phyloP scores from a whole-genome alignment of 1,140 invertebrate species.

The Drosophila albomicans region DNA sequence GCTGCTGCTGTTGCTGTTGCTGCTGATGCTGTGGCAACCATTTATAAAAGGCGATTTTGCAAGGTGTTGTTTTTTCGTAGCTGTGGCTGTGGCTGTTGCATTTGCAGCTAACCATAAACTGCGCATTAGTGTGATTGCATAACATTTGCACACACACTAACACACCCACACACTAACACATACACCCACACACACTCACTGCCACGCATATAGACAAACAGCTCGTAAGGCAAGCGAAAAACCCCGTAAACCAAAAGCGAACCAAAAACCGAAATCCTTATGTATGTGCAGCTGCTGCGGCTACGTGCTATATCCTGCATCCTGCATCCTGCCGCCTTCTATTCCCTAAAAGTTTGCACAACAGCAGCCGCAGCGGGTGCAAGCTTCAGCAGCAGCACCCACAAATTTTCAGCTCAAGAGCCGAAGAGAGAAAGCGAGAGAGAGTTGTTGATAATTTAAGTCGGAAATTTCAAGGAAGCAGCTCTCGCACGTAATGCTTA shows the following conservation, averaged over 20 bases:
- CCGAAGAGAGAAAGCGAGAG: constrained; percentile 9
- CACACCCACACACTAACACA: too few relatives aligned
- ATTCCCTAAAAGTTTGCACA: constrained; percentile 62
- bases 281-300: constrained; percentile 69
- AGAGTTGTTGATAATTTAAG: constrained; percentile 80
- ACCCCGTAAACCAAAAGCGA: constrained; percentile 54
- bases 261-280: constrained; percentile 74
- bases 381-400: constrained; percentile 19
- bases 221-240: constrained; percentile 45
- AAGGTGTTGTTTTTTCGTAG: constrained; percentile 15
- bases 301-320: constrained; percentile 65
- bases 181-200: constrained; percentile 24
- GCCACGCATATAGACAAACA: constrained; percentile 30
- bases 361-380: constrained; percentile 19
- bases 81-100: constrained; percentile 32
- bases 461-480: constrained; percentile 78
- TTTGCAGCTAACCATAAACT: constrained; percentile 66
- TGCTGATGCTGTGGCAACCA: constrained; percentile 56
- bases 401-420: constrained; percentile 68
- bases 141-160: constrained; percentile 61
- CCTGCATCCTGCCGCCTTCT: constrained; percentile 13
- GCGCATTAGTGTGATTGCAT: constrained; percentile 82
- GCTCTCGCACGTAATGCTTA: constrained; percentile 59
- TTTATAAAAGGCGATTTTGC: constrained; percentile 69
- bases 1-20: constrained; percentile 19